These are phyloP conservation scores for Pachycephala philippinensis DNA, from an alignment of 2,113 vertebrate species.

Conservation along the genomic window DNA sequence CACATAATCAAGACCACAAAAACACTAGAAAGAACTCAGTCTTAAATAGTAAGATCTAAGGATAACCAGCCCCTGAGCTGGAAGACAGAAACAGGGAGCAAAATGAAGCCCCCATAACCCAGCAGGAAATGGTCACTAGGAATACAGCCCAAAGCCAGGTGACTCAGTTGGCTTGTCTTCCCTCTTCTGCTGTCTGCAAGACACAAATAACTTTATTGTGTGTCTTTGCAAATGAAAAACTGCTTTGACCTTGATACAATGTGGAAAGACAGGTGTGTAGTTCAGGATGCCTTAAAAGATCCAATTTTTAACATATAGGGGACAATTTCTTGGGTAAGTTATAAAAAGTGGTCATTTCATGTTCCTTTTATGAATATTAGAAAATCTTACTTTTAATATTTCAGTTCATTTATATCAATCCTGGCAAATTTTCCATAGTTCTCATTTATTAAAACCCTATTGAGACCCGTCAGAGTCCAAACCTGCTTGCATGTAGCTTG, in stretches of 20 bases:
- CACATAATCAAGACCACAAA: neutral
- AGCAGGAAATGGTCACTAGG: neutral
- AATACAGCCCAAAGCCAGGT: neutral
- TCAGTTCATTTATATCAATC: neutral
- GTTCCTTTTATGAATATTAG: neutral
- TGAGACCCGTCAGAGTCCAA: neutral
- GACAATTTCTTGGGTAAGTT: neutral
- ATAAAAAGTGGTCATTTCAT: neutral
- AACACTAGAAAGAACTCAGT: neutral
- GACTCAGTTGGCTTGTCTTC: neutral
- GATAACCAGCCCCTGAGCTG: neutral
- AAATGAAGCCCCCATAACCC: neutral
- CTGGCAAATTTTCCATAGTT: neutral
- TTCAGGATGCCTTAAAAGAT: neutral
- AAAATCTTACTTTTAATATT: neutral
- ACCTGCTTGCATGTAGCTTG: neutral
- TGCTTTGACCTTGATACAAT: neutral
- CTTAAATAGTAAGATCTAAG: neutral
- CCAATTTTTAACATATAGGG: neutral
- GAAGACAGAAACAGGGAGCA: neutral
- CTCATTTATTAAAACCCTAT: neutral
- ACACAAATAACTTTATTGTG: neutral
- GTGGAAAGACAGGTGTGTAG: neutral
- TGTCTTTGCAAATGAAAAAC: neutral
- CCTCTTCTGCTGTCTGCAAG: neutral